A percentile compares a stretch with the other conserved stretches of the same genome.
Conservation (phyloP, 2,888 invertebrate genomes). For the Eupelmus urozonus region DNA sequence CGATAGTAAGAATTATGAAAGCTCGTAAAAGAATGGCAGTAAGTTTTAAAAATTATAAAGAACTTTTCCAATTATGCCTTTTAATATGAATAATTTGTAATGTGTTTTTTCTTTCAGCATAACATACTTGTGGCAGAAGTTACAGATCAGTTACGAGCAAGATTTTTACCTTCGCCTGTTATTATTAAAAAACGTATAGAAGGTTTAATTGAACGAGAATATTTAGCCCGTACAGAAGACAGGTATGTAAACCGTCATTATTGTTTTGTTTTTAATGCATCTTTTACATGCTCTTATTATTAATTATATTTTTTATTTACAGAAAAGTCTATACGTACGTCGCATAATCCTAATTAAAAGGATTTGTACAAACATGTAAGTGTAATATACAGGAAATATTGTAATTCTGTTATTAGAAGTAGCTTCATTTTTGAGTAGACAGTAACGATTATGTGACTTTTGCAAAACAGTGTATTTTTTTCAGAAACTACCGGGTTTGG, state of each 20-base stretch:
- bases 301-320: conserved; percentile 67
- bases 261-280: conserved; percentile 24
- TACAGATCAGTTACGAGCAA: conserved; percentile 96
- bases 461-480: conserved; percentile 60
- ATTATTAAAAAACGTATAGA: conserved; percentile 99
- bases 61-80: no score
- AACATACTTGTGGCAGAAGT: conserved; percentile 97
- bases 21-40: conserved; percentile 95
- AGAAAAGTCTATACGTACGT: conserved; percentile 96
- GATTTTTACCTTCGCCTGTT: conserved; percentile 98
- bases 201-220: conserved; percentile 99
- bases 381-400: conserved; percentile 54
- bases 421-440: conserved; percentile 12
- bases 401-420: conserved; percentile 14
- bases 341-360: conserved; percentile 82
- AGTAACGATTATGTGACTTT: conserved; percentile 24
- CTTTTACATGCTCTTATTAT: neutral
- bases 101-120: conserved; percentile 80
- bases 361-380: conserved; percentile 75
- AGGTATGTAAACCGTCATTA: conserved; percentile 77
- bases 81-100: neutral
- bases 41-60: conserved; percentile 73
- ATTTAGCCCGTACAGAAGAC: conserved; percentile 98
- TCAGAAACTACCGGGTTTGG: conserved; percentile 68
- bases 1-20: conserved; percentile 99